Evolutionary conservation across 1,140 invertebrate genomes (phyloP).

Genomic region (Aphelinus atriplicis): DNA sequence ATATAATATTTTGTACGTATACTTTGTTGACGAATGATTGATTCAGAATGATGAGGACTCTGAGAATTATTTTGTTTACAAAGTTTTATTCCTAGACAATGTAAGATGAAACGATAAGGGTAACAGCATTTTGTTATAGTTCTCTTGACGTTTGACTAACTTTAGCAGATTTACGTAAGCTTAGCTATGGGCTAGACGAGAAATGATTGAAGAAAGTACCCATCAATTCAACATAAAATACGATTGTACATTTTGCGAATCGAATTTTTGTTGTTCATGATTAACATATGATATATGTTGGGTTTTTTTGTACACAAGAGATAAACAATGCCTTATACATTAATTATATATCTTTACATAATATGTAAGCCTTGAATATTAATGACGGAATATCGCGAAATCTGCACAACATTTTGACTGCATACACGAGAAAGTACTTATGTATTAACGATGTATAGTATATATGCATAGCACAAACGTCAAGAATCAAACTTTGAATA

Average conservation of each 20-base stretch:
- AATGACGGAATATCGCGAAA: conserved; percentile 26
- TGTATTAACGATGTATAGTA: conserved; percentile 20
- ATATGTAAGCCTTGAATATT: neutral
- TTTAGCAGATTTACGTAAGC: no score
- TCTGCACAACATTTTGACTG: conserved; percentile 41
- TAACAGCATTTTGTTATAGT: conserved; percentile 13
- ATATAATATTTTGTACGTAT: no score
- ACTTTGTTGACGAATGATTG: no score
- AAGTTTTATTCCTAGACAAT: conserved; percentile 1
- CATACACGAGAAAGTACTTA: conserved; percentile 45
- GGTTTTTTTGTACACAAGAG: neutral
- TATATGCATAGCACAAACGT: conserved; percentile 34
- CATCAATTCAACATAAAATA: no score
- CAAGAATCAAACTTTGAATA: conserved; percentile 27
- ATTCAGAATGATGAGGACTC: no score
- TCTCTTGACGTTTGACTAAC: neutral
- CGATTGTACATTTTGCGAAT: conserved; percentile 11
- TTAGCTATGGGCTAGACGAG: no score
- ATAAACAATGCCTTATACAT: conserved; percentile 46
- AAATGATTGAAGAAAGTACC: no score
- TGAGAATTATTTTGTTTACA: conserved; percentile 10
- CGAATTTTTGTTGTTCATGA: neutral
- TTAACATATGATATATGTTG: no score
- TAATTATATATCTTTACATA: conserved; percentile 31
- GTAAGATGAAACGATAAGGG: neutral